phyloP scores from a whole-genome alignment of 2,797 vertebrate species.

The Adrianichthys oophorus region DNA sequence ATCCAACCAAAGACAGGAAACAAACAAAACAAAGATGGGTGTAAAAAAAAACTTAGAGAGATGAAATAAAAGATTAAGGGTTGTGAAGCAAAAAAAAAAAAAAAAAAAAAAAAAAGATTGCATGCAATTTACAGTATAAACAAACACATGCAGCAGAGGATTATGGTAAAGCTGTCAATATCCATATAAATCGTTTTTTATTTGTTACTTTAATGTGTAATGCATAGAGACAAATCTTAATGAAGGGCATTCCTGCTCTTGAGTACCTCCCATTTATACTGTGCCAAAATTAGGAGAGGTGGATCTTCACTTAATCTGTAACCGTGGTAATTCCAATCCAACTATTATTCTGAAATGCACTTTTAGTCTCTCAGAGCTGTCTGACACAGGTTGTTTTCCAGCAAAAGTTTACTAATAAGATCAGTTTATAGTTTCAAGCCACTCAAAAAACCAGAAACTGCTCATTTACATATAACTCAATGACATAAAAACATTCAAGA shows the following conservation, averaged over 20 bases:
- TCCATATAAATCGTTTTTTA: too few relatives aligned
- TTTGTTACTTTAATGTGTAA: conserved; percentile 23
- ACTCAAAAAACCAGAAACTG: conserved; percentile 42
- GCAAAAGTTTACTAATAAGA: conserved; percentile 35
- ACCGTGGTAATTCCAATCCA: conserved; percentile 30
- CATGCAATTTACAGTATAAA: conserved; percentile 91
- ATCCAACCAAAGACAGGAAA: conserved; percentile 98
- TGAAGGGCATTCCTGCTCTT: conserved; percentile 26
- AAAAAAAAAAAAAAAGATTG: conserved; percentile 68
- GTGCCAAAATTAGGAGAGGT: conserved; percentile 28
- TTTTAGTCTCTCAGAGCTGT: conserved; percentile 83
- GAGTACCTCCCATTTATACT: conserved; percentile 33
- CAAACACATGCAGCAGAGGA: conserved; percentile 98
- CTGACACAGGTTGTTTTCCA: conserved; percentile 88
- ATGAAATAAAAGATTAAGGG: conserved; percentile 83
- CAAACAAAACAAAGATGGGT: conserved; percentile 91
- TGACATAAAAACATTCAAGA: conserved; percentile 14
- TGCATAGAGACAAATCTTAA: conserved; percentile 18
- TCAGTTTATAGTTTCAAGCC: conserved; percentile 50
- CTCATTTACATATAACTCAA: conserved; percentile 4
- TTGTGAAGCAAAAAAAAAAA: conserved; percentile 67
- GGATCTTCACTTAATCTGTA: conserved; percentile 25
- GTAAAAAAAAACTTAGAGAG: conserved; percentile 84
- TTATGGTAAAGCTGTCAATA: conserved; percentile 86
- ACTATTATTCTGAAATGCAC: conserved; percentile 21